Conservation (phyloP, 2,113 vertebrate genomes). For the Regulus satrapa region DNA sequence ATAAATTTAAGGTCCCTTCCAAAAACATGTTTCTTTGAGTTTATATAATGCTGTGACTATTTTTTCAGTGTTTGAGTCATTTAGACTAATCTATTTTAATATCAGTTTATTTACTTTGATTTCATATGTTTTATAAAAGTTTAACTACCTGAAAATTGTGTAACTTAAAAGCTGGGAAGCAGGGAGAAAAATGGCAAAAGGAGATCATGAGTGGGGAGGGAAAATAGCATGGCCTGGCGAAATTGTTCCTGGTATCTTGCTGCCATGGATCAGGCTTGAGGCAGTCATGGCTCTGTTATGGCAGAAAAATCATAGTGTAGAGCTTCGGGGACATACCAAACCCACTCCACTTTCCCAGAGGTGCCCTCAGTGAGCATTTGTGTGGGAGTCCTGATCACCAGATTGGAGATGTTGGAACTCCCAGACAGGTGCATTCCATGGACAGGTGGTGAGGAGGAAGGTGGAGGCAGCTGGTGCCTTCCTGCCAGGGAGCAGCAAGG, state of each 20-base stretch:
- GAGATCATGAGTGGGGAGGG: not conserved
- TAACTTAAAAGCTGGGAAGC: not conserved
- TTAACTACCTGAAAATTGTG: not conserved
- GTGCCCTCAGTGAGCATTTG: not conserved
- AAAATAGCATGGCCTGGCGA: not conserved
- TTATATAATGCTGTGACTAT: not conserved
- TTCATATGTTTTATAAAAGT: not conserved
- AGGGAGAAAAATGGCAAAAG: not conserved
- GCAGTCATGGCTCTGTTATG: not conserved
- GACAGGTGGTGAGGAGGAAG: not conserved
- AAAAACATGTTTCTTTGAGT: not conserved
- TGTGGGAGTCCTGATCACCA: no score
- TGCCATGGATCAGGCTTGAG: not conserved
- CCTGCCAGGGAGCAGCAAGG: not conserved
- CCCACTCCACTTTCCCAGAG: not conserved
- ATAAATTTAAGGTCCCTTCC: not conserved
- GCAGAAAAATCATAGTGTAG: not conserved
- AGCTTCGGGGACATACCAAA: no score
- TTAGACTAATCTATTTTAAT: not conserved
- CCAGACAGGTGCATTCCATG: accelerated
- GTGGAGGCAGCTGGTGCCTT: not conserved
- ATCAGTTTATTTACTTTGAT: not conserved
- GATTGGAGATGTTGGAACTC: not conserved
- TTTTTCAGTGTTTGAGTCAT: not conserved
- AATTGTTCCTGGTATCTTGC: not conserved